A percentile compares a stretch with the other conserved stretches of the same genome.
Evolutionary conservation across 2,113 vertebrate species (phyloP).

Genomic region (Pseudorectes ferrugineus): DNA sequence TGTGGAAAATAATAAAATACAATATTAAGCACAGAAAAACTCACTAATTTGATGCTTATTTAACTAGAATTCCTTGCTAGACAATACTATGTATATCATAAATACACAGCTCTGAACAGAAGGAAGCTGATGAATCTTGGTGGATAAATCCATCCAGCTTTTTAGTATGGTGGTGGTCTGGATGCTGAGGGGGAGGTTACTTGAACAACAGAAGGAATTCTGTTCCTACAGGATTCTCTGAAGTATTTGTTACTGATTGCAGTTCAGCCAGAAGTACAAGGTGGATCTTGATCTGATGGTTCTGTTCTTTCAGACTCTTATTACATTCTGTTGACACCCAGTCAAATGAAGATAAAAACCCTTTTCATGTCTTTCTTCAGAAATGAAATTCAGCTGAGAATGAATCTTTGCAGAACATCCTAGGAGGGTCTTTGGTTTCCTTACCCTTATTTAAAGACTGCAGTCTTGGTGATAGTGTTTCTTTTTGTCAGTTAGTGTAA

Average conservation of each 20-base stretch:
- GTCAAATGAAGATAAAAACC: neutral
- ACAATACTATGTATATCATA: accelerated
- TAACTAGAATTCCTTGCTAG: neutral
- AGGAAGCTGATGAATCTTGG: neutral
- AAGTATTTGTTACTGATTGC: neutral
- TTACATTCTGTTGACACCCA: neutral
- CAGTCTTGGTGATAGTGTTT: neutral
- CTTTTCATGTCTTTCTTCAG: neutral
- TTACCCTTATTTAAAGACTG: neutral
- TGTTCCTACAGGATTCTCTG: neutral
- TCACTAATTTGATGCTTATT: neutral
- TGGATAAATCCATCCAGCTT: neutral
- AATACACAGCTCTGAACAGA: neutral
- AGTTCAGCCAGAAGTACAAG: neutral
- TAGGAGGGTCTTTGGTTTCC: neutral
- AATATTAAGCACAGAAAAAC: neutral
- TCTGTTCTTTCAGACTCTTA: neutral
- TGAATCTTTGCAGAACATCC: neutral
- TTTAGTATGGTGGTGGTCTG: neutral
- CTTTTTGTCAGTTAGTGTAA: neutral
- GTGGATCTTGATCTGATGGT: neutral
- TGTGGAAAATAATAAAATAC: neutral
- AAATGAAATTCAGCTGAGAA: neutral
- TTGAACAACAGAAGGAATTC: neutral
- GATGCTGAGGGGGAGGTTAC: neutral